Base-by-base conservation (phyloP, 2,113 vertebrate species). In the Pomatorhinus ruficollis region DNA sequence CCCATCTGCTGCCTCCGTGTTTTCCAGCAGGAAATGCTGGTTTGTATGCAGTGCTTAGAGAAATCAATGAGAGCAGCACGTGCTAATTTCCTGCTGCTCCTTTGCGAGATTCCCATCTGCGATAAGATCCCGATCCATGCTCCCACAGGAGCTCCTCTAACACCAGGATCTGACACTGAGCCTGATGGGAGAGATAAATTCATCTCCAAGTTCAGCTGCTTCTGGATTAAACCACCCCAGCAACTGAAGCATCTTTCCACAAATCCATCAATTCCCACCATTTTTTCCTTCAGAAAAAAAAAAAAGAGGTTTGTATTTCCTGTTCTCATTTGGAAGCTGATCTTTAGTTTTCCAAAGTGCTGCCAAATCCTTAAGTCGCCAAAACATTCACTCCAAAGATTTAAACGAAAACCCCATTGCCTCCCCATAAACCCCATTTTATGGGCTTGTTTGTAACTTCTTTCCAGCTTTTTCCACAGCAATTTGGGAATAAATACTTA, bases 81-180 rank as follows among this genome's bases (percentile, higher is more conserved):
- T 64, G 83, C 83, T 95, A 92, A 96, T 93, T 96, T 54, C 72
- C 86, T 77, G 23, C 75, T 35, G 13, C 66, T 90, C 59, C 85
- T 86, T 24, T 57, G 24, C 4, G 5, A 93, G 96, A 92, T 95
- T 64, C 25, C 39, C 59, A 57, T 88, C 59, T 18, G 23, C 0
- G 80, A 96, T 95, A 93, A 88, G 77, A 61, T 66, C 82, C 42
- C 0, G 0, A 88, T 33, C 83, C 3, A 0, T 0, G 1, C 42
- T 93, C 90, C 39, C 91, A 9, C 0, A 6, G 45, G 90, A 90
- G 64, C 76, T 70, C 37, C n/a, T 3, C 39, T 50, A 19, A 72
- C 40, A 35, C 31, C 11, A 15, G 11, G 17, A 78, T 37, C 87
- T 82, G 89, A 93, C 33, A 84, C 5, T 0, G 16, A 82, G 74